phyloP scores from a whole-genome alignment of 1,140 invertebrate species.

The Scaptomyza graminum region DNA sequence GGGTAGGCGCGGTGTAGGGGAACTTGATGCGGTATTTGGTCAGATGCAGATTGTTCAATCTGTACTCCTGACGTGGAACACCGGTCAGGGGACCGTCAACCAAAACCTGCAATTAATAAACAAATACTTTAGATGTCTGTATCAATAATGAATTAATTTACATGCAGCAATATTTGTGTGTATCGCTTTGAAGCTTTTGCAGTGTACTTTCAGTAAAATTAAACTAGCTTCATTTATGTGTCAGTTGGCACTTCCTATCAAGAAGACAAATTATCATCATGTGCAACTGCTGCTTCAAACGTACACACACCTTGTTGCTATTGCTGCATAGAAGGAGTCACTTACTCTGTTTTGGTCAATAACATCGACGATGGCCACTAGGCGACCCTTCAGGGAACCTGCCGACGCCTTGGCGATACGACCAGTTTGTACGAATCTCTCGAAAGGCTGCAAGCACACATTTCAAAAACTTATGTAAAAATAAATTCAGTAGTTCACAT shows the following conservation, averaged over 20 bases:
- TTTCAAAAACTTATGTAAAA: conserved; percentile 30
- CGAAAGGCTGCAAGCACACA: conserved; percentile 90
- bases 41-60: conserved; percentile 95
- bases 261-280: conserved; percentile 82
- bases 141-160: not conserved
- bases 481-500: conserved; percentile 15
- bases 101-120: conserved; percentile 88
- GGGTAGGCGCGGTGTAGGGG: conserved; percentile 93
- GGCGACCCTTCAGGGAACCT: conserved; percentile 94
- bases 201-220: conserved; percentile 66
- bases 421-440: conserved; percentile 97
- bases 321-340: conserved; percentile 26
- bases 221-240: conserved; percentile 85
- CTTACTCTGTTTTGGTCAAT: conserved; percentile 98
- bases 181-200: conserved; percentile 11
- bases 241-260: conserved; percentile 90
- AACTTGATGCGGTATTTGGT: conserved; percentile 96
- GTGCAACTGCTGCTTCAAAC: conserved; percentile 40
- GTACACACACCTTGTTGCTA: conserved; percentile 20
- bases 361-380: conserved; percentile 96
- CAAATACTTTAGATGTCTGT: conserved; percentile 18
- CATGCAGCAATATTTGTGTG: conserved; percentile 22
- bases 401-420: conserved; percentile 96
- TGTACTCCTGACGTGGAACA: conserved; percentile 92
- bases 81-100: conserved; percentile 96